Evolutionary conservation across 2,888 invertebrate species (phyloP), one percentile per base, ranked within the genome.

Genomic region (Bruchidius siliquastri): DNA sequence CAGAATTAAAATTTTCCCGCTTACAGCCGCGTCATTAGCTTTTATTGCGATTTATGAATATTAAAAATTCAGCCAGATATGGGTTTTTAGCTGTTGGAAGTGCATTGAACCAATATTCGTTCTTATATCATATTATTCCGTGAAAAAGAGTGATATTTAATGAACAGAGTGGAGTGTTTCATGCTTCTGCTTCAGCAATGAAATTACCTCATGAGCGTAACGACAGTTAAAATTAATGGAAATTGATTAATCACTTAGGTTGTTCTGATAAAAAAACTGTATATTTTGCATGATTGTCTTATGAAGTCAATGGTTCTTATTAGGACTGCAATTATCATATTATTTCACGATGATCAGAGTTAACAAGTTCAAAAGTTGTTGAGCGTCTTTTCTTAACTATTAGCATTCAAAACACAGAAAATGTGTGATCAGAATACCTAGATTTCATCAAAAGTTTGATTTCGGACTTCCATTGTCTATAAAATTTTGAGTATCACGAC

Each of bases 1-100:
- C 76, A 75, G 75, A 75, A 80, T 81, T 82, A 82, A 82, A 81
- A 82, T 80, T 77, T 80, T 81, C 78, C 77, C 75, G 77, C 76
- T 77, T 79, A 80, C 80, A 78, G 80, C 81, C 80, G 80, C 78
- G 74, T 80, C 83, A 83, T 83, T 82, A 82, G 79, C 75, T 80
- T 82, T 82, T 81, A 82, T 82, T 81, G 80, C 81, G 80, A 83
- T 82, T 83, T 83, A 83, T 82, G 82, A 79, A 81, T 82, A 83
- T 83, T 82, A 82, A 81, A 82, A 82, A 80, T 80, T 75, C 77
- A 78, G 72, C 74, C 68, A 74, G 72, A 74, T 49, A 49, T 49
- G 49, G 18, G 49, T 13, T 77, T 74, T 73, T 77, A 75, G 49
- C 49, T 18, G 49, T 49, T 8, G 49, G 49, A 49, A 49, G 49